Conservation (phyloP, 2,888 invertebrate genomes). For the Amphipyra tragopoginis region DNA sequence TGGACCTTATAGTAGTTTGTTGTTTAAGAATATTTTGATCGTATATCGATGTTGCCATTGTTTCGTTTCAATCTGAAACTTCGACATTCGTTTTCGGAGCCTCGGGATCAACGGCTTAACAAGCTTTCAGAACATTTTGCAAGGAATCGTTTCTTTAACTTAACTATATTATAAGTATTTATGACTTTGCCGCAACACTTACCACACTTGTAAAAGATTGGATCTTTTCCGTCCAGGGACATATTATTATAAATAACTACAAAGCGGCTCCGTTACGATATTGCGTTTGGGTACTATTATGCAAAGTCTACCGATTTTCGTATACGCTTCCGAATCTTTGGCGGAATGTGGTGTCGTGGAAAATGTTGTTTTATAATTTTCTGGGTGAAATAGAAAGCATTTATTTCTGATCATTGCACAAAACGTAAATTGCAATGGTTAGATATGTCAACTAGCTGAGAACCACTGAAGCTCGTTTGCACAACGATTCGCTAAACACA, state of each 20-base stretch:
- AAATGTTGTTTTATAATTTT: not conserved
- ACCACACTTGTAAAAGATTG: constrained; percentile 9
- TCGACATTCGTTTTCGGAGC: too few species aligned
- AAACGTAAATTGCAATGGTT: too few species aligned
- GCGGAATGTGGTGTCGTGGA: not conserved
- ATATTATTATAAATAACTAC: not conserved
- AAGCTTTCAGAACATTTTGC: too few species aligned
- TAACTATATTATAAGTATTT: constrained; percentile 1
- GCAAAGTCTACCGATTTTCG: constrained; percentile 21
- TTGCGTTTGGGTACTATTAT: constrained; percentile 30
- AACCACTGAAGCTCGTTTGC: too few species aligned
- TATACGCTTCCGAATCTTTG: constrained; percentile 1
- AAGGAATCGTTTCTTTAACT: not conserved
- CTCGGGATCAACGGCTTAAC: too few species aligned
- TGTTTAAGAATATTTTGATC: too few species aligned
- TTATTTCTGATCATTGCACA: not conserved
- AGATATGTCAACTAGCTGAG: too few species aligned
- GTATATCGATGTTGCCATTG: too few species aligned
- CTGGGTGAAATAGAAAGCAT: not conserved
- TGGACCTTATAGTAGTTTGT: too few species aligned
- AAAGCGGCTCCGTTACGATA: constrained; percentile 11
- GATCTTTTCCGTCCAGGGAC: constrained; percentile 1
- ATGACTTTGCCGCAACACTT: constrained; percentile 1
- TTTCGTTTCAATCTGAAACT: too few species aligned
- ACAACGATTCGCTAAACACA: too few species aligned